Evolutionary conservation across 2,113 vertebrate genomes (phyloP).

Genomic region (Arizona elegans): DNA sequence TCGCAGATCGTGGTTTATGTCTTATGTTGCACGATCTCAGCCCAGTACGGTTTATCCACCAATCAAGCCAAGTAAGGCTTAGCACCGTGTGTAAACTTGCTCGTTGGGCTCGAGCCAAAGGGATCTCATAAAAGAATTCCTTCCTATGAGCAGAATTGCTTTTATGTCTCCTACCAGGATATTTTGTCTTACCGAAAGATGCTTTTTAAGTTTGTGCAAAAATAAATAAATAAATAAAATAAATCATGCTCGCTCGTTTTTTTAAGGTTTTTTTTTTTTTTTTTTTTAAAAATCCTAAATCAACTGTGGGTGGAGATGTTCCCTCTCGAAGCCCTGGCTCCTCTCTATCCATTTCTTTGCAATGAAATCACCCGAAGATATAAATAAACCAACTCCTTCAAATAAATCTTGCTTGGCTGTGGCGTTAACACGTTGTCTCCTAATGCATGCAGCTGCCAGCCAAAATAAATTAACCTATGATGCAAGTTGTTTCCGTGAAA

Average conservation of each 20-base stretch:
- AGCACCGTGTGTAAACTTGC: neutral
- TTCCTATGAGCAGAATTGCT: neutral
- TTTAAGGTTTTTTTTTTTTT: too few relatives aligned
- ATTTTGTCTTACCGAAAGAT: neutral
- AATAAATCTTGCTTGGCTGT: slow-evolving; percentile 67
- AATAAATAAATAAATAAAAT: too few relatives aligned
- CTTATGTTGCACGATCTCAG: neutral
- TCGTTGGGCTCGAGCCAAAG: neutral
- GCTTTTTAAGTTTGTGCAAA: neutral
- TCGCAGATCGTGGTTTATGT: neutral
- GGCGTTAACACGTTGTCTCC: slow-evolving; percentile 52
- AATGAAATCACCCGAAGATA: slow-evolving; percentile 69
- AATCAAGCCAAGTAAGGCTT: neutral
- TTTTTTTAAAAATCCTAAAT: neutral
- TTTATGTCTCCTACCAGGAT: neutral
- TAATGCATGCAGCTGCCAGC: slow-evolving; percentile 66
- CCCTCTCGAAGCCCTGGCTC: neutral
- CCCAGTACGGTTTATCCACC: neutral
- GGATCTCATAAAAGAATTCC: neutral
- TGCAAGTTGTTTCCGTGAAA: slow-evolving; percentile 64
- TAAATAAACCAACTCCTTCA: slow-evolving; percentile 72
- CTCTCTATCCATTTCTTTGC: slow-evolving; percentile 49
- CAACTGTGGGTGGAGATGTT: neutral
- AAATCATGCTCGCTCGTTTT: neutral
- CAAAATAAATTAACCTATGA: slow-evolving; percentile 69